These are phyloP conservation scores for Fregetta grallaria DNA, from an alignment of 2,113 vertebrate genomes.

Conservation along the genomic window DNA sequence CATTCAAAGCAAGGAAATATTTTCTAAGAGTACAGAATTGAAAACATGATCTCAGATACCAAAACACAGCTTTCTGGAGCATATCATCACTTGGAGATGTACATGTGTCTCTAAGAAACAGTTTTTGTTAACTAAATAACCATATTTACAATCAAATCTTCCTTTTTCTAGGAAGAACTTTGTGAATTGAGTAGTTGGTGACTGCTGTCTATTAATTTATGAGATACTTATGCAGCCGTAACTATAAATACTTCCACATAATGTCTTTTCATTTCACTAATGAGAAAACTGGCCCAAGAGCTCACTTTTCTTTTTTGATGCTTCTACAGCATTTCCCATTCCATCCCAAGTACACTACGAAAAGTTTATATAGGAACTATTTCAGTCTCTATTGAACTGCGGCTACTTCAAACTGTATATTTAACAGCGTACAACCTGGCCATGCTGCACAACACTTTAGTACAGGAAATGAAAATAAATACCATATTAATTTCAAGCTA, in stretches of 20 bases:
- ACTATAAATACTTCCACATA: not conserved
- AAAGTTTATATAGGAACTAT: not conserved
- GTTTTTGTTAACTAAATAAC: not conserved
- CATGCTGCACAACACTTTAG: not conserved
- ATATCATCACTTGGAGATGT: not conserved
- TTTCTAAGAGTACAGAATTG: not conserved
- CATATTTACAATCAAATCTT: not conserved
- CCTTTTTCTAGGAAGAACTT: slow-evolving; percentile 1
- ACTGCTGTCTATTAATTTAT: not conserved
- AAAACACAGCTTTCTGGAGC: not conserved
- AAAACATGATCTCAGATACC: not conserved
- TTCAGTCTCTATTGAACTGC: not conserved
- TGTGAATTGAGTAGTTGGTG: not conserved
- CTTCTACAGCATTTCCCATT: not conserved
- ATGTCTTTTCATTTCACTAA: not conserved
- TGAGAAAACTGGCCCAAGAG: not conserved
- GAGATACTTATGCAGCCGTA: not conserved
- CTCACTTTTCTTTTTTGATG: not conserved
- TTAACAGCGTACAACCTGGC: not conserved
- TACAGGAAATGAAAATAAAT: not conserved
- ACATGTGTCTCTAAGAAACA: not conserved
- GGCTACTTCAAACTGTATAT: not conserved
- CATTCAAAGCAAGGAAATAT: not conserved
- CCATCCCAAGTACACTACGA: not conserved
- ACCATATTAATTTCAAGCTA: not conserved